These are phyloP conservation scores for Meleagris gallopavo DNA, from an alignment of 2,113 vertebrate species.

Conservation along the genomic window DNA sequence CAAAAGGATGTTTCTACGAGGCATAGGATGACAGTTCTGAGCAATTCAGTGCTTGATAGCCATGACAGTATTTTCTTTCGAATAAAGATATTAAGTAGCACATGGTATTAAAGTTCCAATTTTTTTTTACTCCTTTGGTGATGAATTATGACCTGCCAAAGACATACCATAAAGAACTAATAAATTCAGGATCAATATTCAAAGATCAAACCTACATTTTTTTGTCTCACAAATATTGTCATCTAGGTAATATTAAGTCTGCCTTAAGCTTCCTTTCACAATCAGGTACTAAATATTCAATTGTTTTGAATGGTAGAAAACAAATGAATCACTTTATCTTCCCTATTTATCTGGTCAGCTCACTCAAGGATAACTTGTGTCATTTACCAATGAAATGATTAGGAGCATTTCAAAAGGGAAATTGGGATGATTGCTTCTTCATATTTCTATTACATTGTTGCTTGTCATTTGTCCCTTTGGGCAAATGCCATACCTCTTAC, in stretches of 20 bases:
- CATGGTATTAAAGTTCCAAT: background rate
- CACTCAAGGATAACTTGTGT: background rate
- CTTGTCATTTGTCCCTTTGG: conserved; percentile 5
- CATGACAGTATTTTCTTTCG: background rate
- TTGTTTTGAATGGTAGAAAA: background rate
- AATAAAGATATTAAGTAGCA: background rate
- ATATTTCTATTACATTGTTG: background rate
- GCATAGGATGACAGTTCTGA: background rate
- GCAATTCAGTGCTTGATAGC: background rate
- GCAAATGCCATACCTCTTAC: background rate
- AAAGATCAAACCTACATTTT: background rate
- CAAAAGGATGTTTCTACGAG: background rate
- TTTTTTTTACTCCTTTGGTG: background rate
- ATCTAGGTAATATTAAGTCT: background rate
- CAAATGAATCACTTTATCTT: background rate
- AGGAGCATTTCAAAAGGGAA: background rate
- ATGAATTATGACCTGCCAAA: background rate
- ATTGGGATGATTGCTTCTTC: background rate
- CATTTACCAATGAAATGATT: background rate
- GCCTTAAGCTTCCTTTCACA: background rate
- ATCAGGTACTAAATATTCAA: background rate
- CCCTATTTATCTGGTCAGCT: background rate
- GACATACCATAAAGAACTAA: background rate
- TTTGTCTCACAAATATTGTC: background rate
- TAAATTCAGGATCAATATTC: background rate